A percentile compares a stretch with the other conserved stretches of the same genome.
phyloP scores from a whole-genome alignment of 1,140 invertebrate species.

The Teleopsis dalmanni region DNA sequence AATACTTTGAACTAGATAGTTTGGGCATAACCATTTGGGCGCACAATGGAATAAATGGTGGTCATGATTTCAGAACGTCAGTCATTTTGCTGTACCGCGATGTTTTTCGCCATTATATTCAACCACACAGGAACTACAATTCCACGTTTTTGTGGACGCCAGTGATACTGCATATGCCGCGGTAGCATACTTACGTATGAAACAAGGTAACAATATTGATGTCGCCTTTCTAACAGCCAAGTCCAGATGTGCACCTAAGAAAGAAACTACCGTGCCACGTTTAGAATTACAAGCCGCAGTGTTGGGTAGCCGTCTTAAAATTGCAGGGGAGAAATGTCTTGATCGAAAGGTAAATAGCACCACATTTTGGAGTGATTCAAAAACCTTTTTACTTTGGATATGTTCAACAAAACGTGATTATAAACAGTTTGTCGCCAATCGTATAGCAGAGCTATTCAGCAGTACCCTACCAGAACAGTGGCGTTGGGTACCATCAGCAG shows the following conservation, averaged over 20 bases:
- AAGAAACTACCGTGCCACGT: constrained; percentile 20
- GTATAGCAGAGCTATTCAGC: background rate
- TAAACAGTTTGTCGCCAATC: background rate
- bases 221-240: constrained; percentile 18
- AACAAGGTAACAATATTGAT: constrained; percentile 11
- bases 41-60: constrained; percentile 16
- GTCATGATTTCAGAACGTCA: constrained; percentile 8
- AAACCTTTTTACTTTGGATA: constrained; percentile 25
- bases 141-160: constrained; percentile 27
- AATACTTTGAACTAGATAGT: constrained; percentile 35
- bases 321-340: background rate
- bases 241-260: constrained; percentile 23
- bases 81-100: constrained; percentile 1
- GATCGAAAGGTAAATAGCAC: constrained; percentile 7
- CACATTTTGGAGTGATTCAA: constrained; percentile 34
- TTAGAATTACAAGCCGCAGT: constrained; percentile 28
- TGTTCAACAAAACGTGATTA: constrained; percentile 10
- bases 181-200: background rate
- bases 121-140: constrained; percentile 3
- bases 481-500: background rate
- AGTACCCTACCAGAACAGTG: background rate
- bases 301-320: constrained; percentile 17
- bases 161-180: constrained; percentile 25
- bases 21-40: background rate
- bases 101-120: background rate